Evolutionary conservation across 2,888 invertebrate species (phyloP).

Genomic region (Dorcus hopei): DNA sequence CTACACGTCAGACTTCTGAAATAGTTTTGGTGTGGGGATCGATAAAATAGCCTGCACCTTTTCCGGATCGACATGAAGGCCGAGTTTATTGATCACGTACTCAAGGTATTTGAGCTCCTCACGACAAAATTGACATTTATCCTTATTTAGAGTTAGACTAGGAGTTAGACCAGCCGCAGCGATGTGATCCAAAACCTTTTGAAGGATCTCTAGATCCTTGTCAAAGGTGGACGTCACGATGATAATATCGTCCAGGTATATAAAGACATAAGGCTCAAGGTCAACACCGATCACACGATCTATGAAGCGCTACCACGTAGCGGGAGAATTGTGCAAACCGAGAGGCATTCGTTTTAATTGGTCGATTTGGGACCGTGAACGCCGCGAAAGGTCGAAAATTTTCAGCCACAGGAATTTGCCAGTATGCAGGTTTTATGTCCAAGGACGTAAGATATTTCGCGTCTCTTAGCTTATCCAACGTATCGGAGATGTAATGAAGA

Average conservation of each 20-base stretch:
- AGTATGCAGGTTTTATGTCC: constrained; percentile 34
- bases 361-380: constrained; percentile 22
- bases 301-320: constrained; percentile 31
- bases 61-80: constrained; percentile 26
- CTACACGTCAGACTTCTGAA: constrained; percentile 17
- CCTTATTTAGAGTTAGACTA: constrained; percentile 10
- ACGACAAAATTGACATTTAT: constrained; percentile 28
- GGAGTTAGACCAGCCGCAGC: constrained; percentile 19
- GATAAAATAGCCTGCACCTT: constrained; percentile 22
- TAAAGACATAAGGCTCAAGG: constrained; percentile 24
- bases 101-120: constrained; percentile 32
- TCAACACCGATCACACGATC: constrained; percentile 29
- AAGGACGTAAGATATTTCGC: constrained; percentile 35
- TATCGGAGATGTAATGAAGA: constrained; percentile 31
- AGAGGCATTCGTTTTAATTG: constrained; percentile 32
- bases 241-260: constrained; percentile 17
- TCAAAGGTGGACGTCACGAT: constrained; percentile 11
- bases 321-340: constrained; percentile 30
- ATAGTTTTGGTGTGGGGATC: constrained; percentile 19
- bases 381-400: constrained; percentile 15
- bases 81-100: constrained; percentile 30
- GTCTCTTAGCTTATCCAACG: constrained; percentile 31
- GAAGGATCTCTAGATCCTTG: constrained; percentile 17
- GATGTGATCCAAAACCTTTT: constrained; percentile 7
- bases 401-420: constrained; percentile 27